Percentiles rank a stretch among this genome's conserved stretches.
These are phyloP conservation scores for Callosobruchus maculatus DNA, from an alignment of 2,888 invertebrate species.

Conservation along the genomic window DNA sequence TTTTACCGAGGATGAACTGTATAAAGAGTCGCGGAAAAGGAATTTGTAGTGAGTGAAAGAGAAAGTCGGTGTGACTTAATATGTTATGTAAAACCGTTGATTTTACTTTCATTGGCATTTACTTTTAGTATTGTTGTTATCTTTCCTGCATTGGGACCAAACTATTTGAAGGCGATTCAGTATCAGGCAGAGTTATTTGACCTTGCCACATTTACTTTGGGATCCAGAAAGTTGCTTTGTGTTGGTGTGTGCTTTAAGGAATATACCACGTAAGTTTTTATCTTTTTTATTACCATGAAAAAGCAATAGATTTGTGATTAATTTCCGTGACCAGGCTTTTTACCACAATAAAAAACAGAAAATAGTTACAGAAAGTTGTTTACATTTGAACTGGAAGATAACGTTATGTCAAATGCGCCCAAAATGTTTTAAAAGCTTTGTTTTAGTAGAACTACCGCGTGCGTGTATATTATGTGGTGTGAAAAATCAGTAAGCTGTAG, in stretches of 20 bases:
- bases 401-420: not conserved
- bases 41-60: conserved; percentile 39
- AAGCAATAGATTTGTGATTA: not conserved
- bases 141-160: conserved; percentile 40
- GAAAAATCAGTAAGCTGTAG: too few species aligned
- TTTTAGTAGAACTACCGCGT: too few species aligned
- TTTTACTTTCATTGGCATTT: conserved; percentile 48
- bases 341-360: not conserved
- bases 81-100: conserved; percentile 20
- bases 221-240: conserved; percentile 25
- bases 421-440: too few species aligned
- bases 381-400: not conserved
- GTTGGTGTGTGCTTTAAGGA: conserved; percentile 36
- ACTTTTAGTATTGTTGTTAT: conserved; percentile 41
- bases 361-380: not conserved
- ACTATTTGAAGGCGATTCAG: conserved; percentile 39
- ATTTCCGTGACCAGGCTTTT: not conserved
- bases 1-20: conserved; percentile 15
- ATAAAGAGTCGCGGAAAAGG: conserved; percentile 36
- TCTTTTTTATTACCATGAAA: not conserved
- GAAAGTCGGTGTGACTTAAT: conserved; percentile 47
- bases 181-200: conserved; percentile 39
- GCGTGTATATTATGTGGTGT: too few species aligned
- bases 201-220: conserved; percentile 31
- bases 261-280: conserved; percentile 31